Evolutionary conservation across 2,113 vertebrate genomes (phyloP).

Genomic region (Melanerpes aurifrons): DNA sequence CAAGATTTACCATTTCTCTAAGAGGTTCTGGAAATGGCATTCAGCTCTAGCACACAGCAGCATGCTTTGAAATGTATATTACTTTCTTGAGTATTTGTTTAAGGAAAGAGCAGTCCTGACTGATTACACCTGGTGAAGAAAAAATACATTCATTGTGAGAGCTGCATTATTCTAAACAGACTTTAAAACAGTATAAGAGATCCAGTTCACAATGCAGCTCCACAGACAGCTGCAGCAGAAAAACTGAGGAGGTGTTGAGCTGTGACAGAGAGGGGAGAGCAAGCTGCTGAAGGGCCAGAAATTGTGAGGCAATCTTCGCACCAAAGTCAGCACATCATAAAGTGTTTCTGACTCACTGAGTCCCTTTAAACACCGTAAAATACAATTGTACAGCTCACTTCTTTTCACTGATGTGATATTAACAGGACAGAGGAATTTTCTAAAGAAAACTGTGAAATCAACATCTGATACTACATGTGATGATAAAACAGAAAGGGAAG

Average conservation of each 20-base stretch:
- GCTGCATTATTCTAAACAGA: neutral
- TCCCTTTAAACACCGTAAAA: neutral
- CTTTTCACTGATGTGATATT: neutral
- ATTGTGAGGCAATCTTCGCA: neutral
- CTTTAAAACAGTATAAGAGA: neutral
- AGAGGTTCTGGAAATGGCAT: neutral
- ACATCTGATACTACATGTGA: neutral
- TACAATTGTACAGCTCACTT: neutral
- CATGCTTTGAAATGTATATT: neutral
- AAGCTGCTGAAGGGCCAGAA: neutral
- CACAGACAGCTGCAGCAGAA: neutral
- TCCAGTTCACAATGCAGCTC: neutral
- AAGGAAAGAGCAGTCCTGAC: neutral
- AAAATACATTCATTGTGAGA: neutral
- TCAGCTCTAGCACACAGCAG: neutral
- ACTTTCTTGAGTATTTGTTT: neutral
- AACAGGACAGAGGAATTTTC: neutral
- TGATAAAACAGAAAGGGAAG: neutral
- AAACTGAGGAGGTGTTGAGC: neutral
- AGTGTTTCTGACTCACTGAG: neutral
- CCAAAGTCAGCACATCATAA: neutral
- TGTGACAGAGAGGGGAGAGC: accelerated
- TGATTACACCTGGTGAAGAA: neutral
- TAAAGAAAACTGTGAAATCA: neutral
- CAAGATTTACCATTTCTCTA: neutral